phyloP scores from a whole-genome alignment of 2,113 vertebrate genomes.

The Rhinolophus ferrumequinum region DNA sequence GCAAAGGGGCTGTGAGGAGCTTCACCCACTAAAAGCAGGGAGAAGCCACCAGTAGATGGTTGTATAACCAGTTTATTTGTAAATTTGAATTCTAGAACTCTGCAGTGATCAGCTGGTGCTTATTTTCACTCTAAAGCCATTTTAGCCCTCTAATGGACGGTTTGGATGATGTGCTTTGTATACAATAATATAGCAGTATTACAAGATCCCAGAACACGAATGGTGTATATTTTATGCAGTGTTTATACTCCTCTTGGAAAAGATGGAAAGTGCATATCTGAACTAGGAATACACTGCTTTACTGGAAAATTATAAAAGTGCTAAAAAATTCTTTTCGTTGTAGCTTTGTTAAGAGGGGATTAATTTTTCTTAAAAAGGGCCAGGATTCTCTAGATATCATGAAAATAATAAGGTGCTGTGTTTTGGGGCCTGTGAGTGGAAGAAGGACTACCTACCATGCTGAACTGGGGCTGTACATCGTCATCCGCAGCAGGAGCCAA shows the following conservation, averaged over 20 bases:
- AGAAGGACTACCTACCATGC: not conserved
- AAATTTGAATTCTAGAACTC: not conserved
- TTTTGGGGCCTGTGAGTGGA: not conserved
- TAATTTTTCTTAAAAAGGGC: conserved; percentile 18
- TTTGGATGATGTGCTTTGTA: not conserved
- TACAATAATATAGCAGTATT: not conserved
- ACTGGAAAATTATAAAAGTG: conserved; percentile 23
- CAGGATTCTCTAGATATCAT: conserved; percentile 2
- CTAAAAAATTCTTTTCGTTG: conserved; percentile 1
- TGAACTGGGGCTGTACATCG: not conserved
- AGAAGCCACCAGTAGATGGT: not conserved
- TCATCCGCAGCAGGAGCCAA: not conserved
- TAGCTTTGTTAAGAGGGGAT: not conserved
- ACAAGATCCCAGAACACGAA: not conserved
- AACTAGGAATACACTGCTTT: not conserved
- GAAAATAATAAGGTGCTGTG: not conserved
- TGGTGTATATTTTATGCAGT: conserved; percentile 1
- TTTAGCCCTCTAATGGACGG: not conserved
- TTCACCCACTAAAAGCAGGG: not conserved
- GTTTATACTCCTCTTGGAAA: conserved; percentile 13
- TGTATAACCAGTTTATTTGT: not conserved
- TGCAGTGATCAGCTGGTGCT: not conserved
- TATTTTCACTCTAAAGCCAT: not conserved
- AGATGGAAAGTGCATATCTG: not conserved
- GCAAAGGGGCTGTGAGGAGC: not conserved